Evolutionary conservation across 2,888 invertebrate genomes (phyloP).

Genomic region (Acronicta alni): DNA sequence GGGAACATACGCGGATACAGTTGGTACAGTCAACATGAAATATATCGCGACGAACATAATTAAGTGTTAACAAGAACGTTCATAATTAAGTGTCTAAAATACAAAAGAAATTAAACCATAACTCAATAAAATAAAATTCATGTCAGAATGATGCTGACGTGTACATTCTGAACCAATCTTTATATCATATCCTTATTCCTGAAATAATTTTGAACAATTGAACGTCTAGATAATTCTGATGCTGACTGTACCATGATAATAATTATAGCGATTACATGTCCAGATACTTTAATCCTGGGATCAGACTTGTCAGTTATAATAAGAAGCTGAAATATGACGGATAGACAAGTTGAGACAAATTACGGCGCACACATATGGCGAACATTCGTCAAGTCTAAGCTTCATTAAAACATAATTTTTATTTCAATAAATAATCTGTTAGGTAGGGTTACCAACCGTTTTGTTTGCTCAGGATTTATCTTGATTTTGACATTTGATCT

Average conservation of each 20-base stretch:
- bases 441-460: not conserved
- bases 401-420: slow-evolving; percentile 12
- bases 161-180: no score
- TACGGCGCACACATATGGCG: slow-evolving; percentile 17
- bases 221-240: no score
- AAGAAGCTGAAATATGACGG: slow-evolving; percentile 40
- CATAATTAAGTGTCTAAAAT: no score
- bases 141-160: no score
- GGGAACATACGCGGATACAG: slow-evolving; percentile 12
- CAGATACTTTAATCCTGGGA: slow-evolving; percentile 27
- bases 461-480: not conserved
- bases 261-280: slow-evolving; percentile 40
- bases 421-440: slow-evolving; percentile 5
- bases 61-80: no score
- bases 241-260: slow-evolving; percentile 8
- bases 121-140: no score
- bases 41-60: no score
- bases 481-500: not conserved
- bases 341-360: slow-evolving; percentile 30
- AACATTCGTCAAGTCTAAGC: slow-evolving; percentile 5
- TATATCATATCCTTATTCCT: no score
- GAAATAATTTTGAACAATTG: no score
- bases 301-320: slow-evolving; percentile 44
- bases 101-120: no score
- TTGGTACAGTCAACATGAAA: not conserved